Base-by-base conservation (phyloP, 2,888 invertebrate species). In the Cerastoderma edule region DNA sequence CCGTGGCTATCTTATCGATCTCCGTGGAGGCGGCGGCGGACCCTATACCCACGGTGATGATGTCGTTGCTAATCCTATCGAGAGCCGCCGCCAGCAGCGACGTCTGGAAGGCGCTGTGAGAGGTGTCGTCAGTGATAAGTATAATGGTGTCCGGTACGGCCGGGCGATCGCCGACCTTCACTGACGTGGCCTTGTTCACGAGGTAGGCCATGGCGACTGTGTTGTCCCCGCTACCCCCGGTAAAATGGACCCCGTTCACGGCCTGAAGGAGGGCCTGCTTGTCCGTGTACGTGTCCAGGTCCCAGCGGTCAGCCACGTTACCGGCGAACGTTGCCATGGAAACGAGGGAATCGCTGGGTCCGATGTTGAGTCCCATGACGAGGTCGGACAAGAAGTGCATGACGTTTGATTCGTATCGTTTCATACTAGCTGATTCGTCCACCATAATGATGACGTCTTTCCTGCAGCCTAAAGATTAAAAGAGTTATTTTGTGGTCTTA, bases 291-390 rank as follows among this genome's bases (percentile, higher is more conserved):
- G 35, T 30, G 32, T 33, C 27, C 5, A 73, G 64, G 44, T 63
- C 64, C 57, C 67, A 73, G 13, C 53, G 32, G 22, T 48, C n/a
- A 6, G 19, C 28, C 8, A 28, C 63, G 1, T 13, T 16, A 0
- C 13, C 16, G 16, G 63, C 22, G 30, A 54, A 73, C 19, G 73
- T 73, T 64, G 54, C 68, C 63, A 73, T 27, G 33, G 73, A 67
- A 50, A 73, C 64, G 13, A 64, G 73, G 3, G 67, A 28, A 0
- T 28, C 54, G 6, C 53, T 30, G n/a, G 22, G 19, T 8, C 73
- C 56, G 19, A 73, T 53, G 8, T 16, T 1, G 0, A 73, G 19
- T 3, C 56, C n/a, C 0, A 44, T 39, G 19, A 67, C 64, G 8
- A 73, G 10, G 16, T 30, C 13, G 0, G 32, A 16, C 4, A 73